phyloP scores from a whole-genome alignment of 2,113 vertebrate species.

The Cololabis saira region DNA sequence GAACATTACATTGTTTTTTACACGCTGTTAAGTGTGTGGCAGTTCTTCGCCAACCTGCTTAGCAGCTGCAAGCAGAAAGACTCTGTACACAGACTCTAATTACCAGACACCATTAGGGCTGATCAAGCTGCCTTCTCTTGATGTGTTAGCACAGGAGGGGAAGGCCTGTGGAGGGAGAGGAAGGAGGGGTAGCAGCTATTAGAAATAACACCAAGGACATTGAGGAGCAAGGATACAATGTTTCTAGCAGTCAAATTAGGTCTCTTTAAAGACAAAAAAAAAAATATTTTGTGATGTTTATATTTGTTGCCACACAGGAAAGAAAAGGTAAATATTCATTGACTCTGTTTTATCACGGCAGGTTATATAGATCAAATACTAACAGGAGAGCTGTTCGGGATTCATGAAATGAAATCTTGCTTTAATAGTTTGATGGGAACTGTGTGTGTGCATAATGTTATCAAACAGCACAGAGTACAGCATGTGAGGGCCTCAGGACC shows the following conservation, averaged over 20 bases:
- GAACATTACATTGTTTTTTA: constrained; percentile 78
- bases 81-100: constrained; percentile 81
- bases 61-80: constrained; percentile 72
- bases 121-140: constrained; percentile 76
- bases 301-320: constrained; percentile 54
- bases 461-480: constrained; percentile 15
- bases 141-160: constrained; percentile 63
- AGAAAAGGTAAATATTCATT: constrained; percentile 53
- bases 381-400: constrained; percentile 34
- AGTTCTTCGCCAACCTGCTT: constrained; percentile 75
- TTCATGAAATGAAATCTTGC: constrained; percentile 26
- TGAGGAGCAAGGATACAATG: constrained; percentile 46
- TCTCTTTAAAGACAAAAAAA: constrained; percentile 60
- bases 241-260: constrained; percentile 70
- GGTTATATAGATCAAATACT: constrained; percentile 53
- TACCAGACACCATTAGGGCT: constrained; percentile 80
- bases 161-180: constrained; percentile 17
- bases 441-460: constrained; percentile 27
- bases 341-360: constrained; percentile 39
- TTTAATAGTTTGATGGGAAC: constrained; percentile 22
- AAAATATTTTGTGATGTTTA: constrained; percentile 62
- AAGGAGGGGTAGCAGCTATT: constrained; percentile 44
- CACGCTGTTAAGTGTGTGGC: constrained; percentile 80
- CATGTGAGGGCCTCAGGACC: background rate
- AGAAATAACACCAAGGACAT: constrained; percentile 67